These are phyloP conservation scores for Cetonia aurata DNA, from an alignment of 2,888 invertebrate species.

Conservation along the genomic window DNA sequence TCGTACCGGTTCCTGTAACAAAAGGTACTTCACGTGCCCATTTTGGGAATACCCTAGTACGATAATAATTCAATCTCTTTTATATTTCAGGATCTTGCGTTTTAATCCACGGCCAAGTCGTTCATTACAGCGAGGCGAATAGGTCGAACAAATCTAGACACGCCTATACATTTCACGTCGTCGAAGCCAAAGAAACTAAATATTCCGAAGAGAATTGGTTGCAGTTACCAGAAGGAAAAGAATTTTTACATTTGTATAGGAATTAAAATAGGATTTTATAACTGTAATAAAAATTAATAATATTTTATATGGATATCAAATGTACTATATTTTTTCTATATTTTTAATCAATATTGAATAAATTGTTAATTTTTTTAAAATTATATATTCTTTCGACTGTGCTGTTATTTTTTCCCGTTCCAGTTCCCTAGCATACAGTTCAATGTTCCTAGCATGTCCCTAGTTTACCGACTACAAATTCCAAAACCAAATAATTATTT, in stretches of 20 bases:
- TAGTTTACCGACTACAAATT: too few relatives aligned
- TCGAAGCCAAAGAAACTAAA: slow-evolving; percentile 80
- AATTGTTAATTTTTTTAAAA: slow-evolving; percentile 12
- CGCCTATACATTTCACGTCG: slow-evolving; percentile 95
- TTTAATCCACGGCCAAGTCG: slow-evolving; percentile 91
- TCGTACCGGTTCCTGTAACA: slow-evolving; percentile 82
- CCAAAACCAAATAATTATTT: too few relatives aligned
- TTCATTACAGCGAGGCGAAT: slow-evolving; percentile 93
- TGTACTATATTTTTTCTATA: slow-evolving; percentile 41
- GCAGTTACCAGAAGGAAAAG: slow-evolving; percentile 77
- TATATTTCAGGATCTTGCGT: slow-evolving; percentile 81
- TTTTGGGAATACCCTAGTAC: neutral
- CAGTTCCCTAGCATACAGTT: too few relatives aligned
- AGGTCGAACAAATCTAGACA: slow-evolving; percentile 86
- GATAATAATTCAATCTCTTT: slow-evolving; percentile 2
- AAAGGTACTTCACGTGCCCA: slow-evolving; percentile 77
- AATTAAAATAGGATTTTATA: slow-evolving; percentile 60
- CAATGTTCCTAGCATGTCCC: too few relatives aligned
- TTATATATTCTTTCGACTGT: neutral
- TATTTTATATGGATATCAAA: slow-evolving; percentile 5
- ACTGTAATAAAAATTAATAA: neutral
- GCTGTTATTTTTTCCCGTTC: too few relatives aligned
- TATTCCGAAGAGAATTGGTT: slow-evolving; percentile 91
- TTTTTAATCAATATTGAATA: slow-evolving; percentile 33
- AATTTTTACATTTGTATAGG: slow-evolving; percentile 79